Conservation (phyloP, 2,888 invertebrate species). For the Aleiodes leptofemur region DNA sequence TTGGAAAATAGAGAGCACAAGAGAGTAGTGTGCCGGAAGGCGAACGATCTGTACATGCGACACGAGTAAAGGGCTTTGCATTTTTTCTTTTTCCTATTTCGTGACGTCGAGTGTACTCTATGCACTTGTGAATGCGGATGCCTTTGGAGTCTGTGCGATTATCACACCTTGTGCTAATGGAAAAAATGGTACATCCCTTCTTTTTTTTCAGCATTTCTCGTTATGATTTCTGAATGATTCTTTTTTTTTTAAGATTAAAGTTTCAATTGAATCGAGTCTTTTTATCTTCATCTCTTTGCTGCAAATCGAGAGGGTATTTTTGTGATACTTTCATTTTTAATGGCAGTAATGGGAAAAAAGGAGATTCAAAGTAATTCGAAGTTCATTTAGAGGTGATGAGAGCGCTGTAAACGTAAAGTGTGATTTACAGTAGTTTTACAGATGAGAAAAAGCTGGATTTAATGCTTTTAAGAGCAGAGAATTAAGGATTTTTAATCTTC, state of each 20-base stretch:
- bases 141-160: slow-evolving; percentile 24
- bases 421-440: too few species aligned
- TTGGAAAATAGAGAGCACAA: slow-evolving; percentile 10
- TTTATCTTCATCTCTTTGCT: too few species aligned
- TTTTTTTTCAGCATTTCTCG: background rate
- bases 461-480: background rate
- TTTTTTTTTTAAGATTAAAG: background rate
- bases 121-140: slow-evolving; percentile 29
- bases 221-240: background rate
- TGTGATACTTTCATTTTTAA: too few species aligned
- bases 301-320: too few species aligned
- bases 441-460: too few species aligned
- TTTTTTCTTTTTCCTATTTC: too few species aligned
- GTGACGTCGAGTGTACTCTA: slow-evolving; percentile 34
- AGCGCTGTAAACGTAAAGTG: too few species aligned
- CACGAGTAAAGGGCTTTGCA: slow-evolving; percentile 32
- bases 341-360: too few species aligned
- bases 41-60: slow-evolving; percentile 26
- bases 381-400: too few species aligned
- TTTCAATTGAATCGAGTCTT: background rate
- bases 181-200: slow-evolving; percentile 8
- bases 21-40: slow-evolving; percentile 10
- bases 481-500: background rate
- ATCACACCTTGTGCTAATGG: slow-evolving; percentile 25
- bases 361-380: too few species aligned